Evolutionary conservation across 2,888 invertebrate species (phyloP), one percentile per base, ranked within the genome.

Genomic region (Gryllus longicercus): DNA sequence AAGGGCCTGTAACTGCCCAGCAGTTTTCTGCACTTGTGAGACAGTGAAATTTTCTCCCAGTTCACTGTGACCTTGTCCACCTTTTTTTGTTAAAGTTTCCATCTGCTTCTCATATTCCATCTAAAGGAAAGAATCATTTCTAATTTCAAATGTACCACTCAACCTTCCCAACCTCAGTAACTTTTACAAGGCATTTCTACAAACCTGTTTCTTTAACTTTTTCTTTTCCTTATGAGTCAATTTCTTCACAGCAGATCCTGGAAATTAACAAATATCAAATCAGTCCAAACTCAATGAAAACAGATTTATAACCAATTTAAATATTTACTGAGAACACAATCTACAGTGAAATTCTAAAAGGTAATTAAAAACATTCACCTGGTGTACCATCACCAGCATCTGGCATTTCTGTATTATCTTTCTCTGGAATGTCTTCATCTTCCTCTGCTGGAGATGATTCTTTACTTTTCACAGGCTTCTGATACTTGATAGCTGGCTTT

Each of bases 21-120:
- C 88, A 63, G 89, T 92, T 91, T 84, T 92, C 90, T 90, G 90
- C 80, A 94, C 94, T 85, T 93, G 93, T 8, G 98, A 98, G 82
- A 99, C 95, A 5, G 98, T 96, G 86, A 99, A 99, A 87, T 99
- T 98, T 74, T 94, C 94, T 81, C 95, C 96, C 21, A 97, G 88
- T 80, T 96, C 96, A 75, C 96, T 96, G 86, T 95, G 95, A 0
- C 96, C 96, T 86, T 95, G 93, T 0, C 96, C 96, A 25, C 96
- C 96, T 86, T 96, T 95, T 86, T 93, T 95, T 2, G 94, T 93
- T 88, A 96, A 88, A 84, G 93, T 86, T 86, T 96, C 96, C 91
- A 96, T 90, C 86, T 96, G 95, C 84, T 93, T 93, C 85, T 96
- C 95, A 87, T 95, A 96, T 85, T 96, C 96, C 85, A 94, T 92